Evolutionary conservation across 30 jellyfish, hydroid and myxozoan species (phyloP).

Genomic region (Chrysaora quinquecirrha): DNA sequence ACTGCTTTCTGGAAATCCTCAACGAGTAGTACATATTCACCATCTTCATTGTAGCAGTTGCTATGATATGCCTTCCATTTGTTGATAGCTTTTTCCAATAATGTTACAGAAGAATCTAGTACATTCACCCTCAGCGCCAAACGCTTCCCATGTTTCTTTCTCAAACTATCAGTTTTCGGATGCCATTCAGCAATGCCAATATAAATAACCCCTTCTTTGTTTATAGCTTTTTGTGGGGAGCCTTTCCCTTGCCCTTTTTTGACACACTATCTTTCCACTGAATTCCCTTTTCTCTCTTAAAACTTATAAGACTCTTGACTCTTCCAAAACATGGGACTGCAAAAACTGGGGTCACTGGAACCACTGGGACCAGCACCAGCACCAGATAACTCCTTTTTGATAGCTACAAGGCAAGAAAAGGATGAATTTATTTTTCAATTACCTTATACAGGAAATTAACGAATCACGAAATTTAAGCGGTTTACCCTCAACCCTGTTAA

Average conservation of each 20-base stretch:
- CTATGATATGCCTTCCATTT: not conserved
- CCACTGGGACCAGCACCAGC: slow-evolving; percentile 2
- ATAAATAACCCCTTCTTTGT: not conserved
- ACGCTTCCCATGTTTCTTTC: not conserved
- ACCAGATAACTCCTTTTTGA: not conserved
- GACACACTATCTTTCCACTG: slow-evolving; percentile 1
- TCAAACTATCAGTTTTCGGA: not conserved
- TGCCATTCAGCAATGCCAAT: slow-evolving; percentile 1
- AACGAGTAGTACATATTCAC: not conserved
- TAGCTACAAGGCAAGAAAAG: not conserved
- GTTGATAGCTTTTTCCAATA: not conserved
- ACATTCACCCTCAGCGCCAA: not conserved
- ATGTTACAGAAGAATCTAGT: not conserved
- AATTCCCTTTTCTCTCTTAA: not conserved
- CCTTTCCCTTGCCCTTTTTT: not conserved
- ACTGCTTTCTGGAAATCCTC: not conserved
- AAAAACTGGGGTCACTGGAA: not conserved
- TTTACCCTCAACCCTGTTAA: not conserved
- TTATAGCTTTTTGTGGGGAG: not conserved
- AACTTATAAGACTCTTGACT: not conserved
- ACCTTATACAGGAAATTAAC: not conserved
- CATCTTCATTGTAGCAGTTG: not conserved
- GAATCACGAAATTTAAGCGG: not conserved
- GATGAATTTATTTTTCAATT: not conserved
- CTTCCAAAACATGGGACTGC: slow-evolving; percentile 16